Evolutionary conservation across 2,888 invertebrate genomes (phyloP), one percentile per base, ranked within the genome.

Genomic region (Eilema depressum): DNA sequence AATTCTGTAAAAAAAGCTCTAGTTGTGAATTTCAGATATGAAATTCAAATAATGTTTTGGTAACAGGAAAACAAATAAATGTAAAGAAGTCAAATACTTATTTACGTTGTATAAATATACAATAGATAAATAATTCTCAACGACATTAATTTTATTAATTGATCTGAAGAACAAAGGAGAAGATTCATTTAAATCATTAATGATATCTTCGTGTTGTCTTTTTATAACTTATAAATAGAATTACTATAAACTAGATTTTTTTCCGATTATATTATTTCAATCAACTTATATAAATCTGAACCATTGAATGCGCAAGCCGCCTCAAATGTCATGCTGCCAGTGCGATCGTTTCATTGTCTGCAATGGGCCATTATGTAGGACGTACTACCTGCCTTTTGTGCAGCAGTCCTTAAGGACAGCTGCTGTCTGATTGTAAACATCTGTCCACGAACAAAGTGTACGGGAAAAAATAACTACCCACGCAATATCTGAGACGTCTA

Each of bases 311-410:
- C 69, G 28, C 60, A 61, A 57, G 68, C 30, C 56, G 59, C 59
- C 63, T 63, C 57, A 14, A 69, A 69, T 62, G 56, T 65, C 23
- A 68, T 66, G 47, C 37, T 56, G 41, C 20, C 28, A 53, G 53
- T 53, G 57, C 65, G 72, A 68, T 68, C 69, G 47, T 68, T 71
- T 62, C 67, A 79, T 80, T 80, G 80, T 80, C 67, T 71, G 76
- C 68, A 62, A 68, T 61, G 75, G 65, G 63, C 76, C 72, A 78
- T 83, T 83, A 79, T 83, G 74, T 76, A 69, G 71, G 71, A 77
- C 74, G 73, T 78, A 82, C 74, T 86, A 86, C 85, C 86, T 85
- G 86, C 81, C 80, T 80, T 84, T 86, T 86, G 85, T 86, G 75
- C 76, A 33, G 37, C 61, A 61, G 37, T 75, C 74, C 76, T 75